Conservation (phyloP, 2,888 invertebrate species). For the Drosophila acutilabella region DNA sequence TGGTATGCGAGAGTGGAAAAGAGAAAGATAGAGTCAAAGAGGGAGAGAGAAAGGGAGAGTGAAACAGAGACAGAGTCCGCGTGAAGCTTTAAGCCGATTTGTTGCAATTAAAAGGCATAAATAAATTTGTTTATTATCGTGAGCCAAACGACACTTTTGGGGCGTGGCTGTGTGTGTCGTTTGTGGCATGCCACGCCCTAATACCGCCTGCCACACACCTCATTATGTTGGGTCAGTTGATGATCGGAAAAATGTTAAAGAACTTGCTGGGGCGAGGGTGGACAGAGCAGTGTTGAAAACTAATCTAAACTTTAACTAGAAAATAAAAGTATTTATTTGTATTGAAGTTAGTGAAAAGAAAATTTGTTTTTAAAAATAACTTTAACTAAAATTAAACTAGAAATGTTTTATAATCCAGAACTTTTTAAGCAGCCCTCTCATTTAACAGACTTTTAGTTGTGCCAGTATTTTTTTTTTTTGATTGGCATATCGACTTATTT, state of each 20-base stretch:
- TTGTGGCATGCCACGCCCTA: slow-evolving; percentile 3
- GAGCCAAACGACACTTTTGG: slow-evolving; percentile 38
- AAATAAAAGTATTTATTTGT: too few species aligned
- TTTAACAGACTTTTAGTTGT: not conserved
- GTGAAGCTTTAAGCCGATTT: slow-evolving; percentile 56
- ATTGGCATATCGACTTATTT: slow-evolving; percentile 18
- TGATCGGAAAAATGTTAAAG: slow-evolving; percentile 1
- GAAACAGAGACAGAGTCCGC: not conserved
- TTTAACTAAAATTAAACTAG: too few species aligned
- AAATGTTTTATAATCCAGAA: not conserved
- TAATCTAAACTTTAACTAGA: too few species aligned
- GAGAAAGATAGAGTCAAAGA: too few species aligned
- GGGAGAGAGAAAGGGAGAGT: not conserved
- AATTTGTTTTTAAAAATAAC: too few species aligned
- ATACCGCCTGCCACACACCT: not conserved
- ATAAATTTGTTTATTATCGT: slow-evolving; percentile 59
- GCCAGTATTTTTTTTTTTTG: slow-evolving; percentile 1
- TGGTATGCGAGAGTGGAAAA: not conserved
- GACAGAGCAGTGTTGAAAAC: too few species aligned
- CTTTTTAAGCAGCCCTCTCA: not conserved
- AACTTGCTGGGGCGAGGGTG: not conserved
- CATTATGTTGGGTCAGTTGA: slow-evolving; percentile 12
- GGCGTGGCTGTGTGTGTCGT: slow-evolving; percentile 32
- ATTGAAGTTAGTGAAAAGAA: too few species aligned
- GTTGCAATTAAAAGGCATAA: slow-evolving; percentile 59